Conservation (phyloP, 2,888 invertebrate genomes). For the Cataglyphis altisquamis region DNA sequence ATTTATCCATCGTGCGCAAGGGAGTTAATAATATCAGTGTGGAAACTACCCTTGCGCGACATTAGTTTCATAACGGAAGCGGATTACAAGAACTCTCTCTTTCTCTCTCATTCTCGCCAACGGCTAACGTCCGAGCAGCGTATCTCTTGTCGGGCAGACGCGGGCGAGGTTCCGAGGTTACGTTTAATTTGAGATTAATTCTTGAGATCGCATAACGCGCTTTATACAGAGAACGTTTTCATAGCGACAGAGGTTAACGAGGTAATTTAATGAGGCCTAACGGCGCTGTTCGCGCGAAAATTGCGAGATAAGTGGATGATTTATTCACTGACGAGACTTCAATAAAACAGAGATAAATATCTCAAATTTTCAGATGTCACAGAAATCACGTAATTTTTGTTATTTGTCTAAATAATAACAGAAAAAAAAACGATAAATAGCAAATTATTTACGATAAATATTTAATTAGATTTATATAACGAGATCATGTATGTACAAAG, state of each 20-base stretch:
- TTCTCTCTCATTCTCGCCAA: neutral
- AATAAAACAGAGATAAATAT: conserved; percentile 4
- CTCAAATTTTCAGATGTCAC: neutral
- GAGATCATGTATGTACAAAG: neutral
- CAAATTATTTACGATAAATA: neutral
- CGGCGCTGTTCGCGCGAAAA: neutral
- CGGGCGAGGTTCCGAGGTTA: conserved; percentile 44
- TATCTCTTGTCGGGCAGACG: conserved; percentile 30
- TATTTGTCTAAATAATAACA: neutral
- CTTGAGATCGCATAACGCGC: conserved; percentile 34
- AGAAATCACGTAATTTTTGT: neutral
- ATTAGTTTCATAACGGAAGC: conserved; percentile 36
- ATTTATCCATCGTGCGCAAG: conserved; percentile 1
- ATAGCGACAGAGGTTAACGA: conserved; percentile 47
- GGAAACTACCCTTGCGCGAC: conserved; percentile 38
- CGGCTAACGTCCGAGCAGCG: conserved; percentile 15
- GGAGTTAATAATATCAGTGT: conserved; percentile 33
- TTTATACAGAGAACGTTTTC: conserved; percentile 38
- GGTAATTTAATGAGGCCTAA: conserved; percentile 54
- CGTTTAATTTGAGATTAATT: conserved; percentile 52
- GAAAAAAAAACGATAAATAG: neutral
- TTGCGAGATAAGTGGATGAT: conserved; percentile 21
- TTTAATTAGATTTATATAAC: conserved; percentile 3
- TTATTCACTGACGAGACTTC: neutral
- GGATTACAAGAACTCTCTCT: conserved; percentile 17